Percentiles rank a stretch among this genome's conserved stretches.
These are phyloP conservation scores for Ormyrus thymus DNA, from an alignment of 2,888 invertebrate species.

Conservation along the genomic window DNA sequence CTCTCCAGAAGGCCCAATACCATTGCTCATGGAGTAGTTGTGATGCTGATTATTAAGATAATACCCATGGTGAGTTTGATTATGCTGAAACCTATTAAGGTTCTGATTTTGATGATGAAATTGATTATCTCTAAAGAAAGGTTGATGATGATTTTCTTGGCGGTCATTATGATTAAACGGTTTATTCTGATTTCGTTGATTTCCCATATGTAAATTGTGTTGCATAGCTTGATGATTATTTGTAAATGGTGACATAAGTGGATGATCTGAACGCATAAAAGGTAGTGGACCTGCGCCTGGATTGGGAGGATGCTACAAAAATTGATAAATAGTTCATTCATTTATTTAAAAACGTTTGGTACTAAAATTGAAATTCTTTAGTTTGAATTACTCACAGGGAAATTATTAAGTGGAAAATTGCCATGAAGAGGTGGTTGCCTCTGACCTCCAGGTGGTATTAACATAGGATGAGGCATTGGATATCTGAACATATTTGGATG, in stretches of 20 bases:
- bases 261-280: slow-evolving; percentile 72
- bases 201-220: slow-evolving; percentile 67
- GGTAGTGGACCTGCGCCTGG: slow-evolving; percentile 71
- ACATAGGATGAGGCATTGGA: slow-evolving; percentile 68
- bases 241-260: slow-evolving; percentile 66
- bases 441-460: slow-evolving; percentile 67
- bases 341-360: background rate
- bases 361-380: background rate
- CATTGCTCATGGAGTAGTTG: slow-evolving; percentile 68
- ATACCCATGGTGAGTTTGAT: slow-evolving; percentile 62
- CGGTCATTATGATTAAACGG: slow-evolving; percentile 66
- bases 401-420: slow-evolving; percentile 65
- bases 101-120: slow-evolving; percentile 65
- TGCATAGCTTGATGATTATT: slow-evolving; percentile 66
- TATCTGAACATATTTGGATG: slow-evolving; percentile 68
- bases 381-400: slow-evolving; percentile 64
- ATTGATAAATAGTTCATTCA: slow-evolving; percentile 3
- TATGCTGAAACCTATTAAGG: slow-evolving; percentile 60
- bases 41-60: slow-evolving; percentile 61
- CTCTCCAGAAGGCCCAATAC: slow-evolving; percentile 71
- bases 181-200: slow-evolving; percentile 69
- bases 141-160: slow-evolving; percentile 68
- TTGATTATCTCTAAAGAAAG: slow-evolving; percentile 72
- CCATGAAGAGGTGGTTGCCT: slow-evolving; percentile 68
- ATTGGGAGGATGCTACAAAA: slow-evolving; percentile 69